These are phyloP conservation scores for Drosophila rellima DNA, from an alignment of 2,888 invertebrate genomes.

Conservation along the genomic window DNA sequence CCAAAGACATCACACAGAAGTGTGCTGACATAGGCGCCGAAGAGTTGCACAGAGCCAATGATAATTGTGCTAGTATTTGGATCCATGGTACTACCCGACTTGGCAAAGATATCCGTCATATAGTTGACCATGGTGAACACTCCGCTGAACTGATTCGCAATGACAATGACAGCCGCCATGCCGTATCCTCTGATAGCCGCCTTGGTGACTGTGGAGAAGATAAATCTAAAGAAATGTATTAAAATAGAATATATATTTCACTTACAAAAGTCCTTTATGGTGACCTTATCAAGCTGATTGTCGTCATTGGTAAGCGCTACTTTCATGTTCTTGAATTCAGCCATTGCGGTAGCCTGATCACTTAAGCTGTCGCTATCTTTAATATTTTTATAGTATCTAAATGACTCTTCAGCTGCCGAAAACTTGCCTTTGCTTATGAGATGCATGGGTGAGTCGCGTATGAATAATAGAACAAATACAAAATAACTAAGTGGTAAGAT, in stretches of 20 bases:
- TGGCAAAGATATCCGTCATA: conserved; percentile 80
- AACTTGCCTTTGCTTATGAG: conserved; percentile 67
- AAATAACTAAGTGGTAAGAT: conserved; percentile 71
- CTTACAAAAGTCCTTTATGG: conserved; percentile 71
- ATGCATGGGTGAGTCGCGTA: conserved; percentile 82
- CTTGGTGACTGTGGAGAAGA: conserved; percentile 60
- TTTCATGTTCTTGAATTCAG: conserved; percentile 67
- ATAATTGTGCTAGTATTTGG: conserved; percentile 82
- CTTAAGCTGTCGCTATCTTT: conserved; percentile 40
- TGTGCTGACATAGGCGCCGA: conserved; percentile 75
- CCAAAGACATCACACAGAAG: conserved; percentile 80
- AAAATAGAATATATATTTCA: not conserved
- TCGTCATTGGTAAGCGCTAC: conserved; percentile 47
- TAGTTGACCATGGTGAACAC: conserved; percentile 81
- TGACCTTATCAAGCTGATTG: conserved; percentile 29
- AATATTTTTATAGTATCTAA: conserved; percentile 78
- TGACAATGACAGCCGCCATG: conserved; percentile 66
- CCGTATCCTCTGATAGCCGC: conserved; percentile 69
- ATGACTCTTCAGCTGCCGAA: conserved; percentile 73
- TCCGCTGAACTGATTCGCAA: conserved; percentile 79
- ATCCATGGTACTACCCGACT: conserved; percentile 74
- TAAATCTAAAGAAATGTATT: no score
- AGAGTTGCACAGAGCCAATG: conserved; percentile 77
- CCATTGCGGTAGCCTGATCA: conserved; percentile 45
- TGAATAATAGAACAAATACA: conserved; percentile 53